phyloP scores from a whole-genome alignment of 2,113 vertebrate species.

The Semicossyphus pulcher region DNA sequence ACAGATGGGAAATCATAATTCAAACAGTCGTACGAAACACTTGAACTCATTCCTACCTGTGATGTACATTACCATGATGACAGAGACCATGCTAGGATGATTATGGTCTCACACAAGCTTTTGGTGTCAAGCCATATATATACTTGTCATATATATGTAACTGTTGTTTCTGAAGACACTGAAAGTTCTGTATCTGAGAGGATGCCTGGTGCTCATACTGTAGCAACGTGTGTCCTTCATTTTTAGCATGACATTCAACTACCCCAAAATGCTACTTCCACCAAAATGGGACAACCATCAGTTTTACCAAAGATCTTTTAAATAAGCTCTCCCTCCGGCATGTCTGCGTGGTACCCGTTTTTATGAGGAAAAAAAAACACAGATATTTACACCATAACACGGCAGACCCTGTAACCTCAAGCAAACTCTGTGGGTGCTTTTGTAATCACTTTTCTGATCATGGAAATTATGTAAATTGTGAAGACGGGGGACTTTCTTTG shows the following conservation, averaged over 20 bases:
- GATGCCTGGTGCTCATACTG: conserved; percentile 13
- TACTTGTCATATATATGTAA: background rate
- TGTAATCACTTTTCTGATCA: conserved; percentile 4
- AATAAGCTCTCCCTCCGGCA: conserved; percentile 29
- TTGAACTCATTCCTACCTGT: conserved; percentile 75
- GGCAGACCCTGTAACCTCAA: conserved; percentile 32
- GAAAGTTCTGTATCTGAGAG: conserved; percentile 28
- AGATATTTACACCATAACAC: conserved; percentile 67
- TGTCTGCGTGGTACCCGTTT: conserved; percentile 59
- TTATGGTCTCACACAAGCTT: conserved; percentile 54
- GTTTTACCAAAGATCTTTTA: conserved; percentile 18
- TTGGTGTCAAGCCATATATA: conserved; percentile 64
- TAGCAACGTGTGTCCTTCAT: conserved; percentile 17
- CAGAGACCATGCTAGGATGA: conserved; percentile 55
- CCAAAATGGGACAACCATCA: too few relatives aligned
- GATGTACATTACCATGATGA: conserved; percentile 56
- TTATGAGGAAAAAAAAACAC: conserved; percentile 22
- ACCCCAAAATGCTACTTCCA: conserved; percentile 24
- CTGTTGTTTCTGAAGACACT: conserved; percentile 31
- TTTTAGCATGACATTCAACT: conserved; percentile 55
- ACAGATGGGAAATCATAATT: conserved; percentile 76
- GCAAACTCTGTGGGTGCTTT: conserved; percentile 21
- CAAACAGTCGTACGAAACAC: conserved; percentile 70
- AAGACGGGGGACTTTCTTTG: background rate
- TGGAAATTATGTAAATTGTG: conserved; percentile 8